Percentiles rank a stretch among this genome's conserved stretches.
These are phyloP conservation scores for Leucoptera coffeella DNA, from an alignment of 2,888 invertebrate genomes.

Conservation along the genomic window DNA sequence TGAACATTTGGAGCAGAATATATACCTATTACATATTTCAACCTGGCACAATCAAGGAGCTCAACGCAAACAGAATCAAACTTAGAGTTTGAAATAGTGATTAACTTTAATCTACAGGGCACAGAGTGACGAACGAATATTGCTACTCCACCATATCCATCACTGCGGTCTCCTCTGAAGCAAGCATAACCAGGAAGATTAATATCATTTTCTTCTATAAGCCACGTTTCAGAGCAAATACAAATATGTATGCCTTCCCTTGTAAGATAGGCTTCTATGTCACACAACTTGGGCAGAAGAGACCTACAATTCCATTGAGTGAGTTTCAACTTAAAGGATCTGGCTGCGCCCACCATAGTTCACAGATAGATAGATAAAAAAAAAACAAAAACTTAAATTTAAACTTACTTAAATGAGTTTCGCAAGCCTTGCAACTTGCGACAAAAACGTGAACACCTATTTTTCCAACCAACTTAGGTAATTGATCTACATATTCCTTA, in stretches of 20 bases:
- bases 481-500: too few species aligned
- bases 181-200: slow-evolving; percentile 5
- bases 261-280: slow-evolving; percentile 2
- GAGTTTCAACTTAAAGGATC: slow-evolving; percentile 1
- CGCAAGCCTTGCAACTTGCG: too few species aligned
- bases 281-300: slow-evolving; percentile 3
- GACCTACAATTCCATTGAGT: slow-evolving; percentile 5
- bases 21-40: slow-evolving; percentile 5
- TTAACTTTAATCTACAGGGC: not conserved
- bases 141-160: slow-evolving; percentile 7
- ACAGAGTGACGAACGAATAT: slow-evolving; percentile 6
- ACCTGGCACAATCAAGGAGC: slow-evolving; percentile 4
- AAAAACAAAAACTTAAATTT: too few species aligned
- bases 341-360: not conserved
- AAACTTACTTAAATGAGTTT: too few species aligned
- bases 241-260: slow-evolving; percentile 6
- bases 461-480: too few species aligned
- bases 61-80: slow-evolving; percentile 6
- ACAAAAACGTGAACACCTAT: too few species aligned
- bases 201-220: slow-evolving; percentile 2
- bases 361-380: too few species aligned
- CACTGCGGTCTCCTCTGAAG: slow-evolving; percentile 6
- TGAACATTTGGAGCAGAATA: slow-evolving; percentile 5
- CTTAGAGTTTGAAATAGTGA: slow-evolving; percentile 1
- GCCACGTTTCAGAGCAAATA: too few species aligned